These are phyloP conservation scores for Drosophila navojoa DNA, from an alignment of 1,140 invertebrate genomes.

Conservation along the genomic window DNA sequence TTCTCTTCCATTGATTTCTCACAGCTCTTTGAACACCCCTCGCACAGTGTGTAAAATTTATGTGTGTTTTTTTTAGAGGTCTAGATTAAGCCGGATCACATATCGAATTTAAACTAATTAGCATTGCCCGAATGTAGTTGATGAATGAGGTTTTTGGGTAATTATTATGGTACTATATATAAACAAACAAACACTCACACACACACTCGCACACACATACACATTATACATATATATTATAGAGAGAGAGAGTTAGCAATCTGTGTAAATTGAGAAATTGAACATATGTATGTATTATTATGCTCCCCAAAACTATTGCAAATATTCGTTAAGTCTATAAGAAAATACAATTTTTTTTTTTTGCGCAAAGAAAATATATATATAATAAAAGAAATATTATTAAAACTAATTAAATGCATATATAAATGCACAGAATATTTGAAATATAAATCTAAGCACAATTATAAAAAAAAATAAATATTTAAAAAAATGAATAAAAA, in stretches of 20 bases:
- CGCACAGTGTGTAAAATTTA: conserved; percentile 26
- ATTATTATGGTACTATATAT: conserved; percentile 37
- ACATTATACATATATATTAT: too few relatives aligned
- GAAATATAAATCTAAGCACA: conserved; percentile 74
- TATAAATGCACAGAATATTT: conserved; percentile 53
- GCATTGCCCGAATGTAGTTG: conserved; percentile 51
- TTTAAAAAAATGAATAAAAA: background rate
- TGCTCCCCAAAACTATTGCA: conserved; percentile 35
- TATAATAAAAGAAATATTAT: conserved; percentile 8
- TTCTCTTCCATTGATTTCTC: too few relatives aligned
- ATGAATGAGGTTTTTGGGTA: conserved; percentile 16
- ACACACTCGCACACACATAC: too few relatives aligned
- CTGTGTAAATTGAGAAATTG: conserved; percentile 40
- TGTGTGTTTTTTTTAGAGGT: conserved; percentile 23
- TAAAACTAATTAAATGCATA: conserved; percentile 32
- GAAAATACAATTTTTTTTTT: conserved; percentile 38
- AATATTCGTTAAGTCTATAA: conserved; percentile 36
- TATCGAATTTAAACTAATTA: conserved; percentile 83
- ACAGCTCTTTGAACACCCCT: conserved; percentile 15
- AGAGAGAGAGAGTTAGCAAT: conserved; percentile 23
- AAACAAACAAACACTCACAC: too few relatives aligned
- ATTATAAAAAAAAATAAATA: background rate
- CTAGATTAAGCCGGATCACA: conserved; percentile 73
- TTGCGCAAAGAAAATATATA: conserved; percentile 1
- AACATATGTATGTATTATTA: conserved; percentile 37